Conservation (phyloP, 2,797 vertebrate genomes). For the Lateolabrax maculatus region DNA sequence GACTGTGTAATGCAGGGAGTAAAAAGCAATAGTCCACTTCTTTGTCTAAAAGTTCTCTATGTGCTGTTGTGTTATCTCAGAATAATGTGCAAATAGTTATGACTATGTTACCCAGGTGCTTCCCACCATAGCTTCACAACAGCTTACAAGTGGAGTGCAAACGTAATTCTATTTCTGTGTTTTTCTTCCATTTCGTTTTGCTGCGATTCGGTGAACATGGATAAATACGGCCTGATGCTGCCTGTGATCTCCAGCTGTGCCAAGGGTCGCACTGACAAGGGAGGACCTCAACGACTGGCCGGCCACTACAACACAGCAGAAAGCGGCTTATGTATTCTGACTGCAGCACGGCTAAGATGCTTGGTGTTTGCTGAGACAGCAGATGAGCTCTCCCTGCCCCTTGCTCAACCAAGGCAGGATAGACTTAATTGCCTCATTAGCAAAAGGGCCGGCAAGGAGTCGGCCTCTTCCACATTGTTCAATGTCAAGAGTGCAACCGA, state of each 20-base stretch:
- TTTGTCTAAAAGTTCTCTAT: constrained; percentile 8
- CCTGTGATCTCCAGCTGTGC: constrained; percentile 64
- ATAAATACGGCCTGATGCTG: constrained; percentile 40
- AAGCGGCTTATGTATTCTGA: constrained; percentile 66
- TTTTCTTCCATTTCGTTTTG: constrained; percentile 51
- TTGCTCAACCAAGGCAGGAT: constrained; percentile 77
- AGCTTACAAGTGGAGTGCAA: constrained; percentile 20
- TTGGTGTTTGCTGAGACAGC: constrained; percentile 86
- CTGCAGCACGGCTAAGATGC: constrained; percentile 62
- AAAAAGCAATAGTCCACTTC: neutral
- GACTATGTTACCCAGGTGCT: neutral
- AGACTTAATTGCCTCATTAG: constrained; percentile 88
- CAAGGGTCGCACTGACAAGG: constrained; percentile 44
- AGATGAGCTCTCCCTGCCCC: constrained; percentile 78
- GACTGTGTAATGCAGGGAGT: neutral
- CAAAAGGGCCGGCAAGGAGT: constrained; percentile 78
- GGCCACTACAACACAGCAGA: constrained; percentile 46
- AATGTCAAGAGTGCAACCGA: constrained; percentile 84
- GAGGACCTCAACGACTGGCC: constrained; percentile 36
- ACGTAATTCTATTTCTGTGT: constrained; percentile 36
- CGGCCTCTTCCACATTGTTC: constrained; percentile 81
- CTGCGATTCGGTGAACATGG: constrained; percentile 44
- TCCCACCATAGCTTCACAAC: constrained; percentile 9
- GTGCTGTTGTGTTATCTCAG: neutral
- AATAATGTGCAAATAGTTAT: constrained; percentile 14